Evolutionary conservation across 2,888 invertebrate species (phyloP), one percentile per base, ranked within the genome.

Genomic region (Scrobipalpa atriplicella): DNA sequence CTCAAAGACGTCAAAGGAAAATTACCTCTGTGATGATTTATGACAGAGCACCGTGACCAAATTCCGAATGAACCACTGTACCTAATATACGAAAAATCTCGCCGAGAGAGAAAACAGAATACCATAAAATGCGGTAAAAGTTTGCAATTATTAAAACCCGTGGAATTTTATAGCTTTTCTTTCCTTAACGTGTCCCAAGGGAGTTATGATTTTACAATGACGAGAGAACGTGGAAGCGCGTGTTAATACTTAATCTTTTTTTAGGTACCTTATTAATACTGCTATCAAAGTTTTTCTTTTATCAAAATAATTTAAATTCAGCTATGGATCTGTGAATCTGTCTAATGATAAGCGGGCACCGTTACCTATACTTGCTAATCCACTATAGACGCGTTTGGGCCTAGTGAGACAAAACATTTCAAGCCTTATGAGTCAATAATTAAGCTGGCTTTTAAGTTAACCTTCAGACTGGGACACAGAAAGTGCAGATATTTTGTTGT

Each of bases 131-230:
- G 38, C 64, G 47, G 36, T 63, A 64, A 54, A 52, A 54, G 39
- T 54, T 39, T 64, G 38, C 54, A 64, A 64, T 64, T 64, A 64
- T 64, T 54, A 66, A 58, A 52, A 51, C 60, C 47, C 38, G 47
- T 39, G 18, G 60, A 65, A 36, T 38, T 61, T 36, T 60, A 47
- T 16, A 61, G 61, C 38, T 19, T 64, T 18, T 64, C 39, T n/a
- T 52, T 61, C 52, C 38, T 61, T 61, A 29, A 66, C 61, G 36
- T 51, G 38, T 61, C 66, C 16, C 66, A 19, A 16, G 61, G 51
- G 61, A 66, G 51, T n/a, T 18, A 51, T 66, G 47, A 51, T 61
- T 66, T 61, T 52, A 61, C 29, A 36, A 51, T 52, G 41, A 66
- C 51, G 61, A 63, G 43, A 18, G 18, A 63, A 63, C 21, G 13